A percentile compares a stretch with the other conserved stretches of the same genome.
Evolutionary conservation across 2,888 invertebrate species (phyloP).

Genomic region (Alloscopus bannaensis): DNA sequence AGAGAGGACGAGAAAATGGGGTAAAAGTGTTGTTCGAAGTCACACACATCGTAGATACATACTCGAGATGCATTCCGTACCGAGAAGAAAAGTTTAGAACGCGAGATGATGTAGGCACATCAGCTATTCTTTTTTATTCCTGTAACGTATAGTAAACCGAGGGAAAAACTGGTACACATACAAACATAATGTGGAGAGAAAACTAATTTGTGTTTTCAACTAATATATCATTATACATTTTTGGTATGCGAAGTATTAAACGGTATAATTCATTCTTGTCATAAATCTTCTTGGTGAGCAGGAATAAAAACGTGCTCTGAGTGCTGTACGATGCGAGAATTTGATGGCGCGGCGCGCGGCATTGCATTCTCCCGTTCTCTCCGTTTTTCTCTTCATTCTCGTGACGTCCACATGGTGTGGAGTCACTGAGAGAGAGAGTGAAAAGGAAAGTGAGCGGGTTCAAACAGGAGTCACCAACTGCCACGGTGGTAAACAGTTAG

Average conservation of each 20-base stretch:
- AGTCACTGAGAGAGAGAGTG: slow-evolving; percentile 4
- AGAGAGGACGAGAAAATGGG: background rate
- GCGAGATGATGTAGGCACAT: too few relatives aligned
- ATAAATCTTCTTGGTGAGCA: slow-evolving; percentile 70
- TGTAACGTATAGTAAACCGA: too few relatives aligned
- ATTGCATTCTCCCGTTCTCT: slow-evolving; percentile 20
- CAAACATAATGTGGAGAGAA: slow-evolving; percentile 63
- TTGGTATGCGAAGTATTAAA: slow-evolving; percentile 72
- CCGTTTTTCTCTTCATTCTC: background rate
- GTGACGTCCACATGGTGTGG: slow-evolving; percentile 13
- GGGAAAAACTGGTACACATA: slow-evolving; percentile 37
- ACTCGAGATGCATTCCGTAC: too few relatives aligned
- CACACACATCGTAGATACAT: too few relatives aligned
- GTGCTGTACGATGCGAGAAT: slow-evolving; percentile 56
- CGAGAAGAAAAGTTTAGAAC: too few relatives aligned
- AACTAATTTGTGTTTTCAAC: slow-evolving; percentile 71
- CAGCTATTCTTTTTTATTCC: too few relatives aligned
- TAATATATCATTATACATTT: slow-evolving; percentile 55
- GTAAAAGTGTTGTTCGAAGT: too few relatives aligned
- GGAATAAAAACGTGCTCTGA: slow-evolving; percentile 66
- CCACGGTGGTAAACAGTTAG: too few relatives aligned
- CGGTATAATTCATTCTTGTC: slow-evolving; percentile 72
- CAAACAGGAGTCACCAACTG: slow-evolving; percentile 49
- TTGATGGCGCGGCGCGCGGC: slow-evolving; percentile 37
- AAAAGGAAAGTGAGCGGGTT: slow-evolving; percentile 48